Base-by-base conservation (phyloP, 2,888 invertebrate species). In the Agriopis aurantiaria region DNA sequence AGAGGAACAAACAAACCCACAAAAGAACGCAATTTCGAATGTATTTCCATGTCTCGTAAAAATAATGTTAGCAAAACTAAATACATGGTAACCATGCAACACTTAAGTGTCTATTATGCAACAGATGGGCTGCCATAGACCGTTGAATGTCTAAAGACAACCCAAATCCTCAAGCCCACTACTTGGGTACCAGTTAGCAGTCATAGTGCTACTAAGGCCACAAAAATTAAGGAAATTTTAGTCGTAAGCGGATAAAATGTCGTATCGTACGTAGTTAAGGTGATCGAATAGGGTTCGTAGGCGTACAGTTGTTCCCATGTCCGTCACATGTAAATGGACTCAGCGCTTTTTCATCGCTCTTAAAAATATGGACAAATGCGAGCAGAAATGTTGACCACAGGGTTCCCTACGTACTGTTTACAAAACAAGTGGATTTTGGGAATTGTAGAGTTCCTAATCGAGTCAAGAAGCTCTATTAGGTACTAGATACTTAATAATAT, bases 281-380 rank as follows among this genome's bases (percentile, higher is more conserved):
- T 49, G 45, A 14, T 66, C 40, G 9, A 23, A 48, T n/a, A 57
- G 14, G n/a, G 41, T 40, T 60, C 40, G 70, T 71, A 60, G 70
- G 59, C 60, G 67, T 60, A 17, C 10, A 23, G 41, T 51, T 52
- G 56, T 49, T 49, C 49, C 14, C 49, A 49, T 62, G 23, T 65
- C 43, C 62, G 58, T 68, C 57, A 62, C 53, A 71, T 58, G 65
- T 53, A 65, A 65, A 65, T 57, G 65, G 48, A 52, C 40, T 45
- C 49, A 12, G 40, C 8, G 45, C 17, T 60, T 52, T 69, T 61
- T 65, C 65, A 58, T 57, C 46, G 10, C 4, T 9, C n/a, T 51
- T 40, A 14, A 43, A 23, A 52, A 41, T 7, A 43, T n/a, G 23
- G 23, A 0, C 46, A 55, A 55, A n/a, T 40, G 55, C 40, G 12